A percentile compares a stretch with the other conserved stretches of the same genome.
These are phyloP conservation scores for Bombyx mandarina DNA, from an alignment of 1,140 invertebrate species.

Conservation along the genomic window DNA sequence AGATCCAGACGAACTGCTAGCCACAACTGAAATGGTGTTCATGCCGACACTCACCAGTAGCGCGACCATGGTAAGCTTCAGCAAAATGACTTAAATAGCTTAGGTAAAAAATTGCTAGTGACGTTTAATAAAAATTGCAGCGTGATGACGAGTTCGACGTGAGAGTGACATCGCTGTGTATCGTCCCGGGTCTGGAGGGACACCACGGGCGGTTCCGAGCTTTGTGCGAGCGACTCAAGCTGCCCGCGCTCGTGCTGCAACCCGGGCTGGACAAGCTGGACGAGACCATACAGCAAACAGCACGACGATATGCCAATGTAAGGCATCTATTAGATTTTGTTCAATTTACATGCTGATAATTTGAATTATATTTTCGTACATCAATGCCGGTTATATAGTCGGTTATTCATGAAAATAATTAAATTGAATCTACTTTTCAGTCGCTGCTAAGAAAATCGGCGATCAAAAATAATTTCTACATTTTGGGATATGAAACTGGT, in stretches of 20 bases:
- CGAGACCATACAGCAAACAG: constrained; percentile 17
- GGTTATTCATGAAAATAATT: background rate
- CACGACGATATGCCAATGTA: constrained; percentile 15
- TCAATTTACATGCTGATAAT: background rate
- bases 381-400: background rate
- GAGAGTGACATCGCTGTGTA: constrained; percentile 22
- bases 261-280: constrained; percentile 11
- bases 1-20: constrained; percentile 20
- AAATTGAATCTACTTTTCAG: constrained; percentile 10
- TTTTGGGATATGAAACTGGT: constrained; percentile 10
- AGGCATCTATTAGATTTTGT: background rate
- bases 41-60: constrained; percentile 17
- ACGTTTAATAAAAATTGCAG: constrained; percentile 11
- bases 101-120: background rate
- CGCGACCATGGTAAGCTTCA: constrained; percentile 12
- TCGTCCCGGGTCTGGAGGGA: constrained; percentile 38
- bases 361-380: background rate
- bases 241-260: constrained; percentile 19
- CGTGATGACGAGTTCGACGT: constrained; percentile 27
- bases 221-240: constrained; percentile 13
- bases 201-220: constrained; percentile 19
- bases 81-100: background rate
- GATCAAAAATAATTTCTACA: constrained; percentile 18
- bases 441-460: constrained; percentile 16
- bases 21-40: constrained; percentile 18